Evolutionary conservation across 2,888 invertebrate genomes (phyloP).

Genomic region (Ophion ventricosus): DNA sequence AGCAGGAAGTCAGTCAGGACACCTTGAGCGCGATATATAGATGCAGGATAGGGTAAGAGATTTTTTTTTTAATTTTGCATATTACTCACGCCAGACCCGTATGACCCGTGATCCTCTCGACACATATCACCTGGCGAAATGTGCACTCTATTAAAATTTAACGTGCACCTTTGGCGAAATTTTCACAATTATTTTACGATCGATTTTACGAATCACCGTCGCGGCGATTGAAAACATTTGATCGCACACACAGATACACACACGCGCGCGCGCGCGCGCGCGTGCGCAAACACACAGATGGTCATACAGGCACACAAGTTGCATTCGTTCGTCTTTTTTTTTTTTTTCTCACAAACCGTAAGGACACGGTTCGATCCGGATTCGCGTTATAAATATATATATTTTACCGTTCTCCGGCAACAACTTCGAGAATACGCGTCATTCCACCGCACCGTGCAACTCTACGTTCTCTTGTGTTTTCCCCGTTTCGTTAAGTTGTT

Average conservation of each 20-base stretch:
- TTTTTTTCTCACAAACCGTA: conserved; percentile 6
- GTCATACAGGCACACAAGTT: conserved; percentile 6
- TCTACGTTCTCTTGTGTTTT: neutral
- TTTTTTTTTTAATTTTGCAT: conserved; percentile 16
- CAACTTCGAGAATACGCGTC: conserved; percentile 56
- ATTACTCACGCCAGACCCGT: conserved; percentile 58
- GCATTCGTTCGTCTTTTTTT: conserved; percentile 2
- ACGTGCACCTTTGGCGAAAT: neutral
- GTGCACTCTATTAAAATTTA: conserved; percentile 8
- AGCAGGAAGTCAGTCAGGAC: conserved; percentile 44
- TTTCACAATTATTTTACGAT: conserved; percentile 15
- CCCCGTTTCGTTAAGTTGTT: neutral
- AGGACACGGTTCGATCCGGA: conserved; percentile 22
- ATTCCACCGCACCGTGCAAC: conserved; percentile 17
- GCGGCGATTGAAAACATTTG: neutral
- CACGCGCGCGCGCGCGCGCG: neutral
- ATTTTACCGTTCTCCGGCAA: conserved; percentile 61
- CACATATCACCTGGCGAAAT: conserved; percentile 48
- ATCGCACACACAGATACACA: neutral
- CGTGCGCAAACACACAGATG: neutral
- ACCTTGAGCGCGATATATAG: neutral
- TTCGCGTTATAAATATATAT: conserved; percentile 34
- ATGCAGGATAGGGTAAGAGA: conserved; percentile 24
- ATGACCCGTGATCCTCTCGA: conserved; percentile 53
- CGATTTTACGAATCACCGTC: conserved; percentile 2